Conservation (phyloP, 2,113 vertebrate genomes). For the Shinisaurus crocodilurus region DNA sequence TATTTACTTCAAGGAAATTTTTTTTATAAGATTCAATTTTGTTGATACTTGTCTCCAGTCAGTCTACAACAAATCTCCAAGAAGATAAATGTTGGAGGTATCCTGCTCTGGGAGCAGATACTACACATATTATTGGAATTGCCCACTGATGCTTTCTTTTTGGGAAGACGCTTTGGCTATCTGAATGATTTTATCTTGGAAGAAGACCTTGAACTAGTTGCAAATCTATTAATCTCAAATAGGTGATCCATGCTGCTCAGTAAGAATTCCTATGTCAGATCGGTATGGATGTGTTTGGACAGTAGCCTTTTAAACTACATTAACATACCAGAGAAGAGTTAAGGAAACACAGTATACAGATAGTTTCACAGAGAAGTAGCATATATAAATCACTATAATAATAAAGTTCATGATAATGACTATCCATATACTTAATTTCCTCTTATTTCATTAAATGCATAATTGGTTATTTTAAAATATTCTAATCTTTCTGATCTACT, state of each 20-base stretch:
- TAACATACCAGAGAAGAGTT: background rate
- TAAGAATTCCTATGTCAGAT: background rate
- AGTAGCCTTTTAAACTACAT: background rate
- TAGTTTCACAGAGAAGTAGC: too few relatives aligned
- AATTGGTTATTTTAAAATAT: too few relatives aligned
- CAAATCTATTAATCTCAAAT: background rate
- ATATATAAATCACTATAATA: too few relatives aligned
- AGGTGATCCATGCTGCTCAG: background rate
- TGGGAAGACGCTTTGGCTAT: too few relatives aligned
- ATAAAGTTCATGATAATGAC: too few relatives aligned
- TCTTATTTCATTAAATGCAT: too few relatives aligned
- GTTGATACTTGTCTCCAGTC: background rate
- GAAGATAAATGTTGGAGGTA: too few relatives aligned
- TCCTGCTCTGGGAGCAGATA: too few relatives aligned
- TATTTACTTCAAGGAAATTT: background rate
- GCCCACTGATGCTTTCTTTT: background rate
- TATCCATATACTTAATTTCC: too few relatives aligned
- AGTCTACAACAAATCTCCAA: background rate
- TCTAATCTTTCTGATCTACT: too few relatives aligned
- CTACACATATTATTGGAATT: background rate
- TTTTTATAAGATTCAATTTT: background rate
- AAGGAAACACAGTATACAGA: background rate
- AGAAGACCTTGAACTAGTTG: background rate
- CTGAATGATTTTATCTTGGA: too few relatives aligned
- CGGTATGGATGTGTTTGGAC: background rate